Percentiles rank a stretch among this genome's conserved stretches.
These are phyloP conservation scores for Hippotragus niger DNA, from an alignment of 2,113 vertebrate genomes.

Conservation along the genomic window DNA sequence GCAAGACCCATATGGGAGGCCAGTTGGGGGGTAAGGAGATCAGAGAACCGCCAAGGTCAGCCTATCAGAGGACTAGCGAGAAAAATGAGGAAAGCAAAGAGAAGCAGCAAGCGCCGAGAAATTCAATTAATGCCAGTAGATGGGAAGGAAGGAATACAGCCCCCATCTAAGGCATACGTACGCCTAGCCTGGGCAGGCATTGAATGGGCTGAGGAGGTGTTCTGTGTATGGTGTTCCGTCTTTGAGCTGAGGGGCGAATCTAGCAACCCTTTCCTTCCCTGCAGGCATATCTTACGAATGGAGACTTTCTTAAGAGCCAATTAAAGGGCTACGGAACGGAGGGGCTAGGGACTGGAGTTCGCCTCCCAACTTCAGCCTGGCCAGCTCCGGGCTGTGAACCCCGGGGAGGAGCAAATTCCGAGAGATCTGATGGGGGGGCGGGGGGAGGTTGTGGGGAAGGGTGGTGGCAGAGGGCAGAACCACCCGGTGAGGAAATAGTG, in stretches of 20 bases:
- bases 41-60: conserved; percentile 50
- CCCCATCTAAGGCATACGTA: neutral
- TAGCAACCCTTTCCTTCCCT: neutral
- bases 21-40: neutral
- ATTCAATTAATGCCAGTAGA: conserved; percentile 35
- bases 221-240: neutral
- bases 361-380: neutral
- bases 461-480: neutral
- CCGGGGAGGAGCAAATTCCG: neutral
- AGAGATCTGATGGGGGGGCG: neutral
- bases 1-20: neutral
- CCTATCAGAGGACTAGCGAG: conserved; percentile 1
- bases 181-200: neutral
- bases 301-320: neutral
- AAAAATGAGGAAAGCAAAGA: conserved; percentile 19
- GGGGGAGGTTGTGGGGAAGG: neutral
- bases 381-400: neutral
- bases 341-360: neutral
- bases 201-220: neutral
- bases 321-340: neutral
- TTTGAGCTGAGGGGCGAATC: neutral
- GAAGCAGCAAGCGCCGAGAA: conserved; percentile 14
- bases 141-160: neutral
- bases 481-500: neutral
- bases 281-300: neutral